Evolutionary conservation across 2,113 vertebrate genomes (phyloP), one percentile per base, ranked within the genome.

Genomic region (Stictonetta naevosa): DNA sequence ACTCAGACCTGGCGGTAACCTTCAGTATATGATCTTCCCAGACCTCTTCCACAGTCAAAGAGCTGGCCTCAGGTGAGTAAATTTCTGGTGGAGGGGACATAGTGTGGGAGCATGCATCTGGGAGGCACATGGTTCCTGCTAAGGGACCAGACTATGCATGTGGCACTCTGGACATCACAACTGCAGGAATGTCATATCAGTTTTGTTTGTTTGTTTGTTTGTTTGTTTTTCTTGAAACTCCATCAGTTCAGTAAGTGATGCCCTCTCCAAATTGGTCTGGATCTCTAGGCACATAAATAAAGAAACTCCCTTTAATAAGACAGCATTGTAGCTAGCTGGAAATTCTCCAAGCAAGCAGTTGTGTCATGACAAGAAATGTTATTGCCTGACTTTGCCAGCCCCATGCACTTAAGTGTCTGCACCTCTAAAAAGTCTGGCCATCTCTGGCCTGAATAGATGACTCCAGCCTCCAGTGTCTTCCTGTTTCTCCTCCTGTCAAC

Each of bases 11-110:
- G 60, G 26, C 53, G 48, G 13, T 60, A 90, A 67, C 56, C 0
- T 55, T 55, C 55, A 89, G 62, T 77, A 62, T 12, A 8, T 6
- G 52, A 63, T 14, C 68, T 76, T 72, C 36, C 19, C 52, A 86
- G 64, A 89, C 33, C 7, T 89, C 69, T 93, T 67, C 88, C 68
- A 84, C 64, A 82, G 33, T n/a, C 68, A 44, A 74, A 58, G 63
- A 86, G 5, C 34, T 88, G 56, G 8, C 25, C 52, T 86, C 88
- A 92, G 94, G 80, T 93, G 92, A 95, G 83, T 79, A 75, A 14
- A 17, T 50, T 86, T 74, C 55, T 83, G 59, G 5, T 78, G 29
- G 72, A 81, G 18, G 64, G 46, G 28, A 55, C n/a, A 62, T 15
- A 33, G 69, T 85, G 19, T 83, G 34, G 29, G 67, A 25, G 10